phyloP scores from a whole-genome alignment of 1,140 invertebrate genomes.

The Drosophila triauraria region DNA sequence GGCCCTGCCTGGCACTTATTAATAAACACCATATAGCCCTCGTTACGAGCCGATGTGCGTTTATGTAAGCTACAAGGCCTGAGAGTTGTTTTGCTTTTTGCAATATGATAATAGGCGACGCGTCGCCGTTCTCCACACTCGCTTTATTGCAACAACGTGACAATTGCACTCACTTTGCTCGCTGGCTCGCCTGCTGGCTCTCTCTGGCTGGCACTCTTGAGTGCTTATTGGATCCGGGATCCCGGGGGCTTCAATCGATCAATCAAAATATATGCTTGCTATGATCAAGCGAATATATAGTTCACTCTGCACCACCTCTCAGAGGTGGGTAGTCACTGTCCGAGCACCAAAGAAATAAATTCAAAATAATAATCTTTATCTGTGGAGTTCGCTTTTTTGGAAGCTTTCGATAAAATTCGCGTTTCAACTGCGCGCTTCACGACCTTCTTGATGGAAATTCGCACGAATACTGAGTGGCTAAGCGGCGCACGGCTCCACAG shows the following conservation, averaged over 20 bases:
- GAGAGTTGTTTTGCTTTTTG: slow-evolving; percentile 26
- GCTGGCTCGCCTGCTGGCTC: background rate
- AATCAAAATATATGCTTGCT: too few relatives aligned
- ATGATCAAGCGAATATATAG: background rate
- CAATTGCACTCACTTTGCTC: slow-evolving; percentile 24
- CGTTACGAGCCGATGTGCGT: slow-evolving; percentile 34
- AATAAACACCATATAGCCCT: slow-evolving; percentile 31
- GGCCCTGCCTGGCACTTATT: slow-evolving; percentile 41
- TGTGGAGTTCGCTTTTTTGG: slow-evolving; percentile 8
- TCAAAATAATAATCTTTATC: background rate
- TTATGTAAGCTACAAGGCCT: slow-evolving; percentile 39
- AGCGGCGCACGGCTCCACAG: slow-evolving; percentile 1
- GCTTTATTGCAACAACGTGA: slow-evolving; percentile 38
- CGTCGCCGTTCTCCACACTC: background rate
- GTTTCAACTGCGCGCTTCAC: slow-evolving; percentile 12
- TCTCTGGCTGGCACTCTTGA: slow-evolving; percentile 4
- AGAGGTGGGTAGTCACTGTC: background rate
- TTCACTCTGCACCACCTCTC: background rate
- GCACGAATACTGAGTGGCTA: slow-evolving; percentile 59
- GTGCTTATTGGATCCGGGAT: background rate
- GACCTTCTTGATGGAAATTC: slow-evolving; percentile 67
- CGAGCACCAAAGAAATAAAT: slow-evolving; percentile 17
- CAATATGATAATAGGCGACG: slow-evolving; percentile 39
- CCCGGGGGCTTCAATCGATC: too few relatives aligned
- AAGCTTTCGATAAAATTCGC: background rate